Base-by-base conservation (phyloP, 64 coral and sea anemone species). In the Orbicella faveolata region DNA sequence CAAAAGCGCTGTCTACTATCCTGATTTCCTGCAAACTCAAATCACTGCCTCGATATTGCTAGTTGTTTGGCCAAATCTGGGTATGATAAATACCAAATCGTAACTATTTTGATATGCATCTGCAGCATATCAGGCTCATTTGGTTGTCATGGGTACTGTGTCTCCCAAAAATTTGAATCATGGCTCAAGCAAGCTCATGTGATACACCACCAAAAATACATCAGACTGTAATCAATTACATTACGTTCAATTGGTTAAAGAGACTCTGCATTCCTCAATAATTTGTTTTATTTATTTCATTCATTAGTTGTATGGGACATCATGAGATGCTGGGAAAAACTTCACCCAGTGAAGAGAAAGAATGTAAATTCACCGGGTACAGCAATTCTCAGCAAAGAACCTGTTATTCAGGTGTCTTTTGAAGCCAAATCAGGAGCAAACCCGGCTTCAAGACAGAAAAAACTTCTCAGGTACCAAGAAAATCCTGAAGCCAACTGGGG, bases 401-500 rank as follows among this genome's bases (percentile, higher is more conserved):
- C 90, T 17, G 61, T 81, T 69, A 59, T 93, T 61, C 66, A 96
- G 69, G 97, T 89, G 36, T 78, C 77, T 19, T 99, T 99, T 89
- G 91, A 95, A 25, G 80, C 67, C 23, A 90, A 90, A 44, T 37
- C 91, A 55, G 97, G 89, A 6, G 97, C 94, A 23, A 96, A 99
- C 61, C 91, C 97, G 20, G 64, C 80, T 11, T 99, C 97, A n/a
- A 95, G 97, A 76, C 88, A 99, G 59, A 79, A 95, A 21, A 93
- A 92, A 23, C 57, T 99, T 20, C 79, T 95, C 2, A 87, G 97
- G 25, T 99, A 96, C 53, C 97, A 95, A 76, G 90, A 87, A 57
- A 99, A 99, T 53, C 97, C 97, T 54, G 94, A 99, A 51, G 87
- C 97, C 16, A 93, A 99, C 52, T 99, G 97, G 97, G 97, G 97